These are phyloP conservation scores for Pagetopsis macropterus DNA, from an alignment of 2,797 vertebrate genomes.

Conservation along the genomic window DNA sequence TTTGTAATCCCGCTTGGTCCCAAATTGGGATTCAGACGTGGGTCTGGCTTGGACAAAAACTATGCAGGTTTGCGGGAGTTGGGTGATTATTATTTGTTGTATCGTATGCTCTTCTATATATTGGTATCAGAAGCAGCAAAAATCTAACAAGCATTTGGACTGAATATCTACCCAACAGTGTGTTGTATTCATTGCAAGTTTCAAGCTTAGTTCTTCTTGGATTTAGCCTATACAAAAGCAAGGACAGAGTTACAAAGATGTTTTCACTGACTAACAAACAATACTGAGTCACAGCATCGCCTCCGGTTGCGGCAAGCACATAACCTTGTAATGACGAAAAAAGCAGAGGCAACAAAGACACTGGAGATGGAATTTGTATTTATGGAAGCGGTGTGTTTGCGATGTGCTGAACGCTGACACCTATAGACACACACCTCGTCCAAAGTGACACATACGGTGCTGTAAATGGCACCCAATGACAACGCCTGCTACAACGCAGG, in stretches of 20 bases:
- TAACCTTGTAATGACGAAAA: conserved; percentile 41
- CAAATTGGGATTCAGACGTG: too few species aligned
- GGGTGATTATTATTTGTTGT: too few species aligned
- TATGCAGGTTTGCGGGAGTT: too few species aligned
- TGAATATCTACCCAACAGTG: background rate
- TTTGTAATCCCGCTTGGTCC: too few species aligned
- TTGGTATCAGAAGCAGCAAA: background rate
- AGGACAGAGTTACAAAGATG: background rate
- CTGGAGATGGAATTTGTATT: conserved; percentile 50
- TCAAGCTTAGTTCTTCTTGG: background rate
- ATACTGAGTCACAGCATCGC: conserved; percentile 24
- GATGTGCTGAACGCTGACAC: conserved; percentile 41
- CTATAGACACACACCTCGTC: conserved; percentile 25
- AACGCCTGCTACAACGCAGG: conserved; percentile 41
- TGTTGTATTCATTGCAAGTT: too few species aligned
- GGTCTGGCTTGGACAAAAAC: too few species aligned
- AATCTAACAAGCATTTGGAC: conserved; percentile 11
- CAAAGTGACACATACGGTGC: conserved; percentile 39
- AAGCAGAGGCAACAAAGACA: conserved; percentile 36
- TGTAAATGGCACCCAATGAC: conserved; percentile 50
- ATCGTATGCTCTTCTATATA: too few species aligned
- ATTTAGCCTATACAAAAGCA: background rate
- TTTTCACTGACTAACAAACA: conserved; percentile 12
- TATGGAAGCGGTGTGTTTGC: conserved; percentile 52
- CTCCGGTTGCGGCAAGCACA: conserved; percentile 6